A percentile compares a stretch with the other conserved stretches of the same genome.
Evolutionary conservation across 2,888 invertebrate genomes (phyloP).

Genomic region (Rutpela maculata): DNA sequence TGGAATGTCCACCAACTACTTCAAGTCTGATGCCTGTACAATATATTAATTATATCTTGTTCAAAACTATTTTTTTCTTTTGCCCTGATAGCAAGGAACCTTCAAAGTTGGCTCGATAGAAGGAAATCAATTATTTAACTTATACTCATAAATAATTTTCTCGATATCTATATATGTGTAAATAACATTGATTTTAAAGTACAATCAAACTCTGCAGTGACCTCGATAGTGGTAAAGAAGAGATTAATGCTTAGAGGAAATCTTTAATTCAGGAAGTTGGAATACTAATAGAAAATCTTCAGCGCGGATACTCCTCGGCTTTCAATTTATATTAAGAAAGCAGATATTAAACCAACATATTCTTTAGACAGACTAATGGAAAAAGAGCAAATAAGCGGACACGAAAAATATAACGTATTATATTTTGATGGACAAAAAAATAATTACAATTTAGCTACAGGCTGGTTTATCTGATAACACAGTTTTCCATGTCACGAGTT

Average conservation of each 20-base stretch:
- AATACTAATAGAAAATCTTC: not conserved
- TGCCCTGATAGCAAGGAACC: too few species aligned
- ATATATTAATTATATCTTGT: too few species aligned
- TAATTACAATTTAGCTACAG: not conserved
- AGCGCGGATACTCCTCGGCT: not conserved
- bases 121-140: too few species aligned
- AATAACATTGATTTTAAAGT: too few species aligned
- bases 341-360: not conserved
- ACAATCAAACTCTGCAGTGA: too few species aligned
- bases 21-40: too few species aligned
- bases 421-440: not conserved
- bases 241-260: not conserved
- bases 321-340: not conserved
- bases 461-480: not conserved
- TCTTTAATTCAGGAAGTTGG: not conserved
- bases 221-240: too few species aligned
- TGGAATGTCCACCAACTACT: too few species aligned
- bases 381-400: not conserved
- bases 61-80: too few species aligned
- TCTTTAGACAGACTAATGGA: not conserved
- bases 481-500: slow-evolving; percentile 1
- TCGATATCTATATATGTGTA: too few species aligned
- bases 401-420: not conserved
- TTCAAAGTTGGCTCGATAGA: too few species aligned
- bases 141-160: too few species aligned